Conservation (phyloP, 2,888 invertebrate species). For the Chironomus riparius region DNA sequence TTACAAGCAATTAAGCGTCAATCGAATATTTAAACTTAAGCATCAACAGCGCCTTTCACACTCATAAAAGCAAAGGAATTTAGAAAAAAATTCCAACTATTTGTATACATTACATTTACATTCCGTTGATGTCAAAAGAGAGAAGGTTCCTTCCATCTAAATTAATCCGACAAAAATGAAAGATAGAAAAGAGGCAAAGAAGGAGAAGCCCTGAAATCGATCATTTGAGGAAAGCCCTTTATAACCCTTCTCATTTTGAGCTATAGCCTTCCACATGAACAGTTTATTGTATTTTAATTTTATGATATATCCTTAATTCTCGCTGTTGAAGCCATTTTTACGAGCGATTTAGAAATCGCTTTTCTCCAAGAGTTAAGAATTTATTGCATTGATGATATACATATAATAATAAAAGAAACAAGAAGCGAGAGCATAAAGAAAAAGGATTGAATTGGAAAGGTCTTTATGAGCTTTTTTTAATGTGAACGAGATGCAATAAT, state of each 20-base stretch:
- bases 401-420: neutral
- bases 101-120: too few species aligned
- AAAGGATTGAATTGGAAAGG: neutral
- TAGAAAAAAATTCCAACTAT: too few species aligned
- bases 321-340: neutral
- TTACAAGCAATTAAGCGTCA: too few species aligned
- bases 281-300: conserved; percentile 12
- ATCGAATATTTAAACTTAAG: too few species aligned
- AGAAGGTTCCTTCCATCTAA: too few species aligned
- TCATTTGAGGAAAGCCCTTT: neutral
- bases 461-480: neutral
- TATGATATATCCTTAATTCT: conserved; percentile 8
- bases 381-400: neutral
- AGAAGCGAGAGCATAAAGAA: neutral
- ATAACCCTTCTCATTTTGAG: conserved; percentile 11
- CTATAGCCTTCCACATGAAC: conserved; percentile 4
- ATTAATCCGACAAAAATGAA: too few species aligned
- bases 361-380: neutral
- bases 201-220: neutral
- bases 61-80: too few species aligned
- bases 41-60: too few species aligned
- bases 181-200: too few species aligned
- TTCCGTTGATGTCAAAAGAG: too few species aligned
- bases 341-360: conserved; percentile 1
- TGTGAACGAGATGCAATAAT: too few species aligned